A percentile compares a stretch with the other conserved stretches of the same genome.
phyloP scores from a whole-genome alignment of 1,140 invertebrate species.

The Aporrectodea caliginosa region DNA sequence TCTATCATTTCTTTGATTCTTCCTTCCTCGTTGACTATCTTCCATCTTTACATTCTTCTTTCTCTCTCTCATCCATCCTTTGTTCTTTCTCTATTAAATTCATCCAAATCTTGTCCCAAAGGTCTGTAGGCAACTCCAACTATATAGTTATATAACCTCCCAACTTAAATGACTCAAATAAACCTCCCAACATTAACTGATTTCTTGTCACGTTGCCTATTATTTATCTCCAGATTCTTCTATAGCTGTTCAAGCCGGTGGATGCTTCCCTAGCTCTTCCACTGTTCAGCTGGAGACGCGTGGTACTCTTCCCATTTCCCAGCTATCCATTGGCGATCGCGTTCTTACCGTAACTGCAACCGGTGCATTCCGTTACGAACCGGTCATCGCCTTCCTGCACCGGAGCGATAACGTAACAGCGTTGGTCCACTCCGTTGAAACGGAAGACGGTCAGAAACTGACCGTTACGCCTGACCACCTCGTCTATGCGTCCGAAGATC shows the following conservation, averaged over 20 bases:
- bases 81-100: no score
- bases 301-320: slow-evolving; percentile 56
- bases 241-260: slow-evolving; percentile 71
- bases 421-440: slow-evolving; percentile 69
- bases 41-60: no score
- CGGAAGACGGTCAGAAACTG: slow-evolving; percentile 66
- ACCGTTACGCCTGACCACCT: slow-evolving; percentile 82
- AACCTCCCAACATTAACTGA: no score
- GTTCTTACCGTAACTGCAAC: slow-evolving; percentile 67
- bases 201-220: no score
- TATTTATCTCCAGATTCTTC: slow-evolving; percentile 83
- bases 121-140: no score
- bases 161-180: no score
- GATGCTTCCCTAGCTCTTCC: slow-evolving; percentile 70
- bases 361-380: slow-evolving; percentile 65
- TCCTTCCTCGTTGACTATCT: no score
- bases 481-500: slow-evolving; percentile 32
- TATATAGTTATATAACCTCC: no score
- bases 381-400: slow-evolving; percentile 86
- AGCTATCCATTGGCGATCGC: slow-evolving; percentile 71
- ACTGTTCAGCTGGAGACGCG: slow-evolving; percentile 62
- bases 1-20: no score
- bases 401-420: slow-evolving; percentile 65
- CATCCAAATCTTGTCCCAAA: no score
- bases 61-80: no score